Conservation (phyloP, 1,140 invertebrate species). For the Drosophila grimshawi region DNA sequence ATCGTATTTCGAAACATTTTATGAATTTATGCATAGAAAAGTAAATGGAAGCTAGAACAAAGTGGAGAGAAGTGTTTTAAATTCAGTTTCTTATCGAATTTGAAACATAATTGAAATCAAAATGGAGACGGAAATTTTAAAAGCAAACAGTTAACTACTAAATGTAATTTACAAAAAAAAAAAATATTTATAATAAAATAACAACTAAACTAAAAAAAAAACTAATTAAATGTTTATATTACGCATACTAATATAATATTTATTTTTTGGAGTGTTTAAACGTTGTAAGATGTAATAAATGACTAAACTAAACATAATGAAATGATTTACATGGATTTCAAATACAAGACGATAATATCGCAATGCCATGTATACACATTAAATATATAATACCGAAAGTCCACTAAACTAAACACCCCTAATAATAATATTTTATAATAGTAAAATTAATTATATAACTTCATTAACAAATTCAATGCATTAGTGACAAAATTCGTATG, state of each 20-base stretch:
- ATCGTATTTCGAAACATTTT: slow-evolving; percentile 80
- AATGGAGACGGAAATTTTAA: slow-evolving; percentile 64
- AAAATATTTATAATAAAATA: slow-evolving; percentile 14
- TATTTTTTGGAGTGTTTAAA: slow-evolving; percentile 83
- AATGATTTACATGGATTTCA: slow-evolving; percentile 50
- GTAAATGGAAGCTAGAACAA: slow-evolving; percentile 41
- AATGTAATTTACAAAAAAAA: slow-evolving; percentile 70
- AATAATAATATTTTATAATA: slow-evolving; percentile 28
- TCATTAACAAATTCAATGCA: slow-evolving; percentile 64
- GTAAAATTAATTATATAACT: slow-evolving; percentile 64
- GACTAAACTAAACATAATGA: slow-evolving; percentile 47
- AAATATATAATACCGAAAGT: slow-evolving; percentile 56
- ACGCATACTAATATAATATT: slow-evolving; percentile 71
- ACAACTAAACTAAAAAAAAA: slow-evolving; percentile 49
- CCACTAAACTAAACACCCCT: slow-evolving; percentile 61
- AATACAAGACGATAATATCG: slow-evolving; percentile 25
- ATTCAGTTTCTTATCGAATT: slow-evolving; percentile 73
- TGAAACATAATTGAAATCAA: slow-evolving; percentile 65
- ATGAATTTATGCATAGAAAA: slow-evolving; percentile 74
- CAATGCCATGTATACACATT: slow-evolving; percentile 61
- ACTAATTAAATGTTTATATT: slow-evolving; percentile 59
- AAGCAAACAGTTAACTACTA: slow-evolving; percentile 81
- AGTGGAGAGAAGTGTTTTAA: slow-evolving; percentile 35
- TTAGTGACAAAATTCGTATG: slow-evolving; percentile 44
- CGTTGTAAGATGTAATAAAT: slow-evolving; percentile 69